Evolutionary conservation across 2,888 invertebrate species (phyloP).

Genomic region (Eupithecia vulgata): DNA sequence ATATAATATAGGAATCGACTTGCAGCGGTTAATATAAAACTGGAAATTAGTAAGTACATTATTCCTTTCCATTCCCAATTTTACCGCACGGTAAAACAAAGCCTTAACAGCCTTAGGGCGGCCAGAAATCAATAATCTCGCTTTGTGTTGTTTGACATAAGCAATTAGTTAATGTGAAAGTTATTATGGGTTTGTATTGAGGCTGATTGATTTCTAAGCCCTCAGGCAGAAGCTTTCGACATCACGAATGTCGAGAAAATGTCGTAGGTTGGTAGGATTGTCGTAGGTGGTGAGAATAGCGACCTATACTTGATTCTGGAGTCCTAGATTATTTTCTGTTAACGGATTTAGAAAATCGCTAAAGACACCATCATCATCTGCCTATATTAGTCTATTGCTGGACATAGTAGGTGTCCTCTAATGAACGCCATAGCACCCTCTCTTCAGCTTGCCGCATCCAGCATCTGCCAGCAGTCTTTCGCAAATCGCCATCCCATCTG

Average conservation of each 20-base stretch:
- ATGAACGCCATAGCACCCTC: too few species aligned
- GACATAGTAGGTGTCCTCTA: too few species aligned
- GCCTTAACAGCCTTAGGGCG: constrained; percentile 19
- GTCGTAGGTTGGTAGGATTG: neutral
- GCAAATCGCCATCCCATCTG: too few species aligned
- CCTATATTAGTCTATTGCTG: too few species aligned
- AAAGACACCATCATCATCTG: too few species aligned
- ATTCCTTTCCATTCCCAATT: neutral
- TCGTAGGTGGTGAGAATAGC: neutral
- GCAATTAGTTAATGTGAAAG: constrained; percentile 39
- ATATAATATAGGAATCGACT: too few species aligned
- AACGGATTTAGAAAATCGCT: too few species aligned
- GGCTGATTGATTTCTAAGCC: constrained; percentile 16
- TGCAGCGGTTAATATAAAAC: too few species aligned
- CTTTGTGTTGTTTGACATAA: constrained; percentile 34
- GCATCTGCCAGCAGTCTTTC: too few species aligned
- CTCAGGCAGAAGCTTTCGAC: neutral
- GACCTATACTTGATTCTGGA: neutral
- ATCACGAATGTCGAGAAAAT: constrained; percentile 4
- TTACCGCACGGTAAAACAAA: neutral
- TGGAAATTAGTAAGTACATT: too few species aligned
- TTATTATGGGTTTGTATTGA: constrained; percentile 18
- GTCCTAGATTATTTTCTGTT: too few species aligned
- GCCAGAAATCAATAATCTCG: constrained; percentile 40
- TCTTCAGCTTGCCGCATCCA: too few species aligned